Percentiles rank a stretch among this genome's conserved stretches.
These are phyloP conservation scores for Sepiola atlantica DNA, from an alignment of 2,888 invertebrate species.

Conservation along the genomic window DNA sequence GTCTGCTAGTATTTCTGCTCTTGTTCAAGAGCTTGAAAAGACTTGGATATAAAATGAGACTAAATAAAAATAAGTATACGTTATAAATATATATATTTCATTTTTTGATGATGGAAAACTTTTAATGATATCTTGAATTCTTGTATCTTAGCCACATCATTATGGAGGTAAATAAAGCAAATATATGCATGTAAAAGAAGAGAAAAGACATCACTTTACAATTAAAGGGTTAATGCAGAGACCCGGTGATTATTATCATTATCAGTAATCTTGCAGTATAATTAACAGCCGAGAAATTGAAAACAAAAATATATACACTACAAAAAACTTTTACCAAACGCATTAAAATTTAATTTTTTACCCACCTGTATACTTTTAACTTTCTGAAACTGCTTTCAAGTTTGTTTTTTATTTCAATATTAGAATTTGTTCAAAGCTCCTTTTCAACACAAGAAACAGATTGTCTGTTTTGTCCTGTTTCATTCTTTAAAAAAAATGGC, in stretches of 20 bases:
- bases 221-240: slow-evolving; percentile 7
- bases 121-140: neutral
- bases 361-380: no score
- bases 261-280: no score
- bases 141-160: neutral
- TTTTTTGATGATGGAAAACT: neutral
- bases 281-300: no score
- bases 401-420: no score
- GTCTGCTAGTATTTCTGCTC: neutral
- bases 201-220: neutral
- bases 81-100: neutral
- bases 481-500: no score
- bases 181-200: no score
- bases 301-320: no score
- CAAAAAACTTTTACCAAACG: no score
- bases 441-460: no score
- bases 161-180: neutral
- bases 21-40: neutral
- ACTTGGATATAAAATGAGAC: neutral
- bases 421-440: no score
- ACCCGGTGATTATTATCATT: neutral
- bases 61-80: neutral
- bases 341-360: no score
- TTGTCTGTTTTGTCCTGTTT: neutral
- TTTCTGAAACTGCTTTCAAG: no score